Evolutionary conservation across 1,140 invertebrate genomes (phyloP).

Genomic region (Lepidotrigona ventralis): DNA sequence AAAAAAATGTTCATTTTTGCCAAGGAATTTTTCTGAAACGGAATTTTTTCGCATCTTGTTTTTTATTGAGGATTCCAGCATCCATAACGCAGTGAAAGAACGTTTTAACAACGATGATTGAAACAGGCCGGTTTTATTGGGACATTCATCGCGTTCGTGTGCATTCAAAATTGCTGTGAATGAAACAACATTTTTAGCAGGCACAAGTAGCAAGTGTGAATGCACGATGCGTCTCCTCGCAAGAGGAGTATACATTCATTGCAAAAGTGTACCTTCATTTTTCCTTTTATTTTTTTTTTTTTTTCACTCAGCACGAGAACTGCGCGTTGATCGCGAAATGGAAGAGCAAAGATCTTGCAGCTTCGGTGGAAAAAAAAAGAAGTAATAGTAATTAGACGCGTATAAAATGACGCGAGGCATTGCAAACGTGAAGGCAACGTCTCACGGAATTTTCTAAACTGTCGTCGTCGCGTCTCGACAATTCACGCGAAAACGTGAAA

Average conservation of each 20-base stretch:
- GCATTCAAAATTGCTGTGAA: conserved; percentile 13
- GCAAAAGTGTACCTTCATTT: background rate
- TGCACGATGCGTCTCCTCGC: conserved; percentile 16
- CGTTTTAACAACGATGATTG: conserved; percentile 14
- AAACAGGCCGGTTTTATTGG: conserved; percentile 15
- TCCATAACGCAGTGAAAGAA: background rate
- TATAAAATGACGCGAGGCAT: background rate
- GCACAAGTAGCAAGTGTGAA: conserved; percentile 5
- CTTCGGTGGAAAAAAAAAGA: background rate
- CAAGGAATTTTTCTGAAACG: background rate
- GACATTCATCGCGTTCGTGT: background rate
- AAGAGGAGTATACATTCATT: conserved; percentile 19
- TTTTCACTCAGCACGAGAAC: conserved; percentile 10
- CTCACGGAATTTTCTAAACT: background rate
- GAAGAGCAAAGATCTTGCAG: background rate
- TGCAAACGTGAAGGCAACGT: background rate
- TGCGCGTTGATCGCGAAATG: conserved; percentile 14
- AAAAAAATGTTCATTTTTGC: background rate
- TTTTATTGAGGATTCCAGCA: background rate
- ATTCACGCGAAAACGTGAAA: background rate
- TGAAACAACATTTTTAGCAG: conserved; percentile 30
- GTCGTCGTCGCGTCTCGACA: background rate
- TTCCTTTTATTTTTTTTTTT: background rate
- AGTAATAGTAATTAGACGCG: conserved; percentile 21
- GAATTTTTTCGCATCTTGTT: background rate